Conservation (phyloP, 2,888 invertebrate species). For the Diabrotica balteata region DNA sequence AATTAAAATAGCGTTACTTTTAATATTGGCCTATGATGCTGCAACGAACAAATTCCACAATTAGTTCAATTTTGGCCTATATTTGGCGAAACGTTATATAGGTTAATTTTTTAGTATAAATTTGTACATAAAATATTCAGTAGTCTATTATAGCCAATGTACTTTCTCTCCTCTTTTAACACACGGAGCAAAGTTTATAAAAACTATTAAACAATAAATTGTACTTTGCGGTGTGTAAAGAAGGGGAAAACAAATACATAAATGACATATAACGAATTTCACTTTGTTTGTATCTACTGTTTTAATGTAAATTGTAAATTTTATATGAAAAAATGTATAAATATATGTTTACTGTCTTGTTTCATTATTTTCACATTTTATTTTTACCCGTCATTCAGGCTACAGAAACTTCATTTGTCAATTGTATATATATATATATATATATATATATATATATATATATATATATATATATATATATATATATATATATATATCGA, state of each 20-base stretch:
- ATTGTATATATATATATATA: too few relatives aligned
- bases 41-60: conserved; percentile 5
- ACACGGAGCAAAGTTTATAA: neutral
- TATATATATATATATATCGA: too few relatives aligned
- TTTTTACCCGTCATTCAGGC: neutral
- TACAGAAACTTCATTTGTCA: neutral
- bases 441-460: too few relatives aligned
- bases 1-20: neutral
- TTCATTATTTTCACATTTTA: conserved; percentile 5
- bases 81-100: neutral
- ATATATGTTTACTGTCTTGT: conserved; percentile 35
- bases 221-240: too few relatives aligned
- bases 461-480: too few relatives aligned
- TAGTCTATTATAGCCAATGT: neutral
- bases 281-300: conserved; percentile 31
- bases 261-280: conserved; percentile 9
- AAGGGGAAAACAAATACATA: neutral
- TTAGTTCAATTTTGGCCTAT: conserved; percentile 5
- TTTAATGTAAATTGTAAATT: conserved; percentile 38
- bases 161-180: neutral
- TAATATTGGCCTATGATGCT: conserved; percentile 3
- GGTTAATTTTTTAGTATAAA: conserved; percentile 13
- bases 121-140: conserved; percentile 16
- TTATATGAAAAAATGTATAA: conserved; percentile 38
- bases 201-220: too few relatives aligned